A percentile compares a stretch with the other conserved stretches of the same genome.
Evolutionary conservation across 2,113 vertebrate genomes (phyloP).

Genomic region (Carassius auratus): DNA sequence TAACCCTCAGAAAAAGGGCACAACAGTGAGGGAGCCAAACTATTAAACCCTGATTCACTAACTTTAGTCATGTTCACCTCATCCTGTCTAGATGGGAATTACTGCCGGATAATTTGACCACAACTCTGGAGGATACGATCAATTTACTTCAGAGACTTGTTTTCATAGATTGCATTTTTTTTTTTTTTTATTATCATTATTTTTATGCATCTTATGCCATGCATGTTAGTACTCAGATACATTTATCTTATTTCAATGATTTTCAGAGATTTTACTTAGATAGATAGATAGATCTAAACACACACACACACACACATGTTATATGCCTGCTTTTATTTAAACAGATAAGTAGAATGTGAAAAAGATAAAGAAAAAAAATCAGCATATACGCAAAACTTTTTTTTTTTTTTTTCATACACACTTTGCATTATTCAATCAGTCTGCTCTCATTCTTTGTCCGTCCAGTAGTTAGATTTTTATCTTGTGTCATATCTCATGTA

Average conservation of each 20-base stretch:
- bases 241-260: not conserved
- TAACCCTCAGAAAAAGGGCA: constrained; percentile 21
- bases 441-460: not conserved
- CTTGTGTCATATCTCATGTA: constrained; percentile 8
- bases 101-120: not conserved
- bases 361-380: too few species aligned
- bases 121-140: not conserved
- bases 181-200: not conserved
- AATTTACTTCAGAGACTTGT: not conserved
- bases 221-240: not conserved
- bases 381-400: too few species aligned
- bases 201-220: not conserved
- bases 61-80: constrained; percentile 20
- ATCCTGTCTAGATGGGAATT: not conserved
- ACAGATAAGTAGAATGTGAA: not conserved
- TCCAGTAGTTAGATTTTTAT: not conserved
- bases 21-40: not conserved
- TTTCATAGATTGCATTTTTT: not conserved
- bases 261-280: not conserved
- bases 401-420: constrained; percentile 1
- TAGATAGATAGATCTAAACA: not conserved
- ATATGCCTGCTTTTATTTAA: constrained; percentile 12
- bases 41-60: not conserved
- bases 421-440: not conserved
- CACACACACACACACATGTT: not conserved